phyloP scores from a whole-genome alignment of 2,888 invertebrate species.

The Lasioglossum calceatum region DNA sequence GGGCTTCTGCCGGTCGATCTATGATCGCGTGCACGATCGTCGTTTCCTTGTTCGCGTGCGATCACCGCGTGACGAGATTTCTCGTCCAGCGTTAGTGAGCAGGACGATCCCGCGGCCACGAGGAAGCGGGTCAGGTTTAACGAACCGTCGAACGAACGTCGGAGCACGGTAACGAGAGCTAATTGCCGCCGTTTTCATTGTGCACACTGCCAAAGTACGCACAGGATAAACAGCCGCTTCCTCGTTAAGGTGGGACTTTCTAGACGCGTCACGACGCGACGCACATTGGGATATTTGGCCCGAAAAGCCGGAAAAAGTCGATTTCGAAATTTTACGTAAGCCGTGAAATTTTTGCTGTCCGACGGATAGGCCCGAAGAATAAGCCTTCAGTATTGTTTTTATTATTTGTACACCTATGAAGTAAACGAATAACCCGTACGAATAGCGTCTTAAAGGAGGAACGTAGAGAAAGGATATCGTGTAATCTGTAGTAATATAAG shows the following conservation, averaged over 20 bases:
- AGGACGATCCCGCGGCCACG: constrained; percentile 34
- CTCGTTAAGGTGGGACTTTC: constrained; percentile 30
- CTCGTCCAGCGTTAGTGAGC: constrained; percentile 15
- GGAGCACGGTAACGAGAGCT: constrained; percentile 53
- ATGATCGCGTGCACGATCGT: constrained; percentile 56
- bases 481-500: no score
- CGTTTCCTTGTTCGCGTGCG: constrained; percentile 59
- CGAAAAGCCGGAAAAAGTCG: no score
- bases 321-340: no score
- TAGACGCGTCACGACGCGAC: no score
- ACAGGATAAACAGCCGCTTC: constrained; percentile 21
- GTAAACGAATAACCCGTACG: no score
- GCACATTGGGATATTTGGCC: no score
- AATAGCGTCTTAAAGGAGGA: no score
- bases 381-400: no score
- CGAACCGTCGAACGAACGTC: constrained; percentile 60
- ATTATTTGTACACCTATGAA: no score
- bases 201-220: constrained; percentile 36
- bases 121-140: constrained; percentile 62
- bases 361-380: no score
- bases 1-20: constrained; percentile 38
- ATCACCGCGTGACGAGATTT: constrained; percentile 62
- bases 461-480: no score
- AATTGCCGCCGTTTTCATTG: constrained; percentile 59
- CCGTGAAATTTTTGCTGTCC: no score